Conservation (phyloP, 2,888 invertebrate species). For the Tachystola acroxantha region DNA sequence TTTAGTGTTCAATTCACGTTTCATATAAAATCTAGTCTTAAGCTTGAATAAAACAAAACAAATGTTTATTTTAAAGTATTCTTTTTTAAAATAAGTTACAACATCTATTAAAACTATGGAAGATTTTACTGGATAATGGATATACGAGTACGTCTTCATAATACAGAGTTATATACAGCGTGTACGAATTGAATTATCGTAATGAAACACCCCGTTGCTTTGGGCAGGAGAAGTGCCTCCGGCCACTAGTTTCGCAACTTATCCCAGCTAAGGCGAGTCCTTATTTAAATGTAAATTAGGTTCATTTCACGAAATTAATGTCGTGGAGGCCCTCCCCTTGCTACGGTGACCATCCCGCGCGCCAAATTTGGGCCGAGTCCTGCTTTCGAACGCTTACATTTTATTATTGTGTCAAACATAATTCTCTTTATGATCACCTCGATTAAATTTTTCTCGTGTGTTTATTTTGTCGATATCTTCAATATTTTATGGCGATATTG, state of each 20-base stretch:
- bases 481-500: conserved; percentile 12
- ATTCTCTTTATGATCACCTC: conserved; percentile 34
- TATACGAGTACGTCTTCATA: no score
- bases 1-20: no score
- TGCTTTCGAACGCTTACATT: conserved; percentile 20
- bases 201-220: conserved; percentile 70
- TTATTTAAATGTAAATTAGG: conserved; percentile 95
- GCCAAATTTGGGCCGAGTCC: conserved; percentile 22
- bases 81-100: no score
- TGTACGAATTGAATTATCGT: conserved; percentile 73
- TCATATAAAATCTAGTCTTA: no score
- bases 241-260: conserved; percentile 77
- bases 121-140: no score
- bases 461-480: conserved; percentile 17
- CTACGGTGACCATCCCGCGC: conserved; percentile 44
- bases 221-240: conserved; percentile 65
- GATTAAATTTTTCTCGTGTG: conserved; percentile 19
- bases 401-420: conserved; percentile 43
- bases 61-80: no score
- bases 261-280: conserved; percentile 80
- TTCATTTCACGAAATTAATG: conserved; percentile 94
- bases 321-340: conserved; percentile 78
- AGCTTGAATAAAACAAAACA: no score
- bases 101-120: no score
- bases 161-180: conserved; percentile 14